A percentile compares a stretch with the other conserved stretches of the same genome.
Evolutionary conservation across 2,797 vertebrate genomes (phyloP).

Genomic region (Cossypha niveicapilla): DNA sequence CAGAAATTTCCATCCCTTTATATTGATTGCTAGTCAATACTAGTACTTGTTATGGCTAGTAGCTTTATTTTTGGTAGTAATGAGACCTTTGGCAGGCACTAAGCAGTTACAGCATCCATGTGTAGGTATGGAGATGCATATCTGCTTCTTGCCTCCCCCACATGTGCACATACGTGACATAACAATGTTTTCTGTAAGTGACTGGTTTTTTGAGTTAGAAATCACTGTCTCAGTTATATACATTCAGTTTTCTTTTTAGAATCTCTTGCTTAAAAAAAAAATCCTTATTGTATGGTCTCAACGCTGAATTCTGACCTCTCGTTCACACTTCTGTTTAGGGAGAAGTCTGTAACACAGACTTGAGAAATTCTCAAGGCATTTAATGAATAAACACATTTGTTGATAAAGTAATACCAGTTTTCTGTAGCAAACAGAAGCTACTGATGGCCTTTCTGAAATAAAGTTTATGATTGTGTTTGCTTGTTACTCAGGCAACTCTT

Average conservation of each 20-base stretch:
- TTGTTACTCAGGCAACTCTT: constrained; percentile 5
- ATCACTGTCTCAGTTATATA: neutral
- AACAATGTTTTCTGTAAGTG: neutral
- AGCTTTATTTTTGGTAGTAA: neutral
- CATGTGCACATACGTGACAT: neutral
- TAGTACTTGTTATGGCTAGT: neutral
- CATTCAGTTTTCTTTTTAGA: neutral
- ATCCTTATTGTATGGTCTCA: neutral
- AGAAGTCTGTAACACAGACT: neutral
- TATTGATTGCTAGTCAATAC: neutral
- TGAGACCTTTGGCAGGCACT: neutral
- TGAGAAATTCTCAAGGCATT: neutral
- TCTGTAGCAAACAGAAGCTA: neutral
- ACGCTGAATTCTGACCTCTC: neutral
- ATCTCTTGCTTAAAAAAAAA: neutral
- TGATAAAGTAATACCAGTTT: neutral
- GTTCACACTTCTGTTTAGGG: neutral
- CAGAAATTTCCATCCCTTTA: neutral
- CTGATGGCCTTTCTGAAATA: neutral
- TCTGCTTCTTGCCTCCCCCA: neutral
- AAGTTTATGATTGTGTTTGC: neutral
- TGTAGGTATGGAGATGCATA: accelerated
- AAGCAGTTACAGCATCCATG: neutral
- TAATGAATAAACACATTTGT: neutral
- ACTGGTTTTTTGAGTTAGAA: neutral